Base-by-base conservation (phyloP, 2,888 invertebrate species). In the Spialia ferax region DNA sequence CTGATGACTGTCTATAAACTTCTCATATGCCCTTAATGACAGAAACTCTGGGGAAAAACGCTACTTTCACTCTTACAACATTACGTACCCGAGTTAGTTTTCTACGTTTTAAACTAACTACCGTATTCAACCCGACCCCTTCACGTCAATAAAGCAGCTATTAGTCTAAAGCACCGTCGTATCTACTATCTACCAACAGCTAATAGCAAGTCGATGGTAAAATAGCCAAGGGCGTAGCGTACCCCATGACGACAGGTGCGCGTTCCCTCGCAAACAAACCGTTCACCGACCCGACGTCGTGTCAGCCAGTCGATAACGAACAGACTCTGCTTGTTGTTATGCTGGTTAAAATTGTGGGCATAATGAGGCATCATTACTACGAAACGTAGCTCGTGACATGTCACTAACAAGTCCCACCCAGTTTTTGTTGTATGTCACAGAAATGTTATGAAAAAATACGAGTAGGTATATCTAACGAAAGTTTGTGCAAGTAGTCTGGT, bases 161-260 rank as follows among this genome's bases (percentile, higher is more conserved):
- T 29, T 48, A 20, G 60, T 20, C 61, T 62, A 22, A 42, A 52
- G 22, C n/a, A 52, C 32, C 32, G 7, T 15, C 29, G 48, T 60
- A 50, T 3, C 32, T 8, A 61, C 48, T 60, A 50, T 3, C 32
- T 8, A 61, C 48, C 48, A 8, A 48, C 60, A 50, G 59, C 52
- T 59, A 52, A 63, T 55, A 65, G 59, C 13, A 45, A 59, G 65
- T 45, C 54, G 59, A 42, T 42, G 32, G 52, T 42, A 22, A 18
- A 52, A 60, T 20, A 60, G 66, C 66, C 54, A 54, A 66, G 60
- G 66, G 66, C 66, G 60, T 54, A 54, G 42, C 10, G 60, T 54
- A 52, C 60, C 60, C 32, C 18, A 54, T 26, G 38, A 23, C 38
- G 60, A 66, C 66, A 66, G 66, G 66, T 66, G 66, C 66, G 50